Evolutionary conservation across 2,888 invertebrate species (phyloP).

Genomic region (Microctonus brassicae): DNA sequence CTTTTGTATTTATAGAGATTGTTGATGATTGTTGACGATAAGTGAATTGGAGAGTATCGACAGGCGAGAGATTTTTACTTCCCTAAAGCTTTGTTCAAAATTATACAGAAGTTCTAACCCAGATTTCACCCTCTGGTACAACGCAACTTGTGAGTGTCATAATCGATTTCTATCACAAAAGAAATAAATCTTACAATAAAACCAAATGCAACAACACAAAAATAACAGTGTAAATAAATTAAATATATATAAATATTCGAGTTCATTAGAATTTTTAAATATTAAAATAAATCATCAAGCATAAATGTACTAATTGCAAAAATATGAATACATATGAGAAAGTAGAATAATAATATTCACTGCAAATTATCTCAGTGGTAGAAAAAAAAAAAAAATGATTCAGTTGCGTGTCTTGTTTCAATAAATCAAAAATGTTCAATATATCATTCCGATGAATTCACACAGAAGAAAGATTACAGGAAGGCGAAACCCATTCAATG

Average conservation of each 20-base stretch:
- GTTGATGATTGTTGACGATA: too few species aligned
- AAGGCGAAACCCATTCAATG: slow-evolving; percentile 3
- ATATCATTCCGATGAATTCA: slow-evolving; percentile 12
- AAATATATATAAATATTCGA: too few species aligned
- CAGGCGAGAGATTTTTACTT: neutral
- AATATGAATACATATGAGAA: neutral
- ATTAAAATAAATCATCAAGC: too few species aligned
- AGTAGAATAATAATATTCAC: neutral
- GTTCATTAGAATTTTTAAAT: too few species aligned
- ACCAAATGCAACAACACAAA: neutral
- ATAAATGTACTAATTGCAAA: neutral
- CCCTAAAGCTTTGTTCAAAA: neutral
- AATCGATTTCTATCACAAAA: neutral
- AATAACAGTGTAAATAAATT: too few species aligned
- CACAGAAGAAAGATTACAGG: slow-evolving; percentile 25
- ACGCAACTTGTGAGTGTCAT: neutral
- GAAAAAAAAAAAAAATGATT: slow-evolving; percentile 21
- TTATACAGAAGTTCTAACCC: neutral
- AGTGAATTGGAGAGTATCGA: neutral
- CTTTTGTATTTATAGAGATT: too few species aligned
- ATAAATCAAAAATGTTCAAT: slow-evolving; percentile 43
- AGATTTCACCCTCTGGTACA: slow-evolving; percentile 17
- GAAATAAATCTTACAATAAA: neutral
- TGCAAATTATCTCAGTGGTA: slow-evolving; percentile 9
- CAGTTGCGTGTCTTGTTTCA: slow-evolving; percentile 45